Percentiles rank a stretch among this genome's conserved stretches.
These are phyloP conservation scores for Neodontobutis hainanensis DNA, from an alignment of 2,113 vertebrate species.

Conservation along the genomic window DNA sequence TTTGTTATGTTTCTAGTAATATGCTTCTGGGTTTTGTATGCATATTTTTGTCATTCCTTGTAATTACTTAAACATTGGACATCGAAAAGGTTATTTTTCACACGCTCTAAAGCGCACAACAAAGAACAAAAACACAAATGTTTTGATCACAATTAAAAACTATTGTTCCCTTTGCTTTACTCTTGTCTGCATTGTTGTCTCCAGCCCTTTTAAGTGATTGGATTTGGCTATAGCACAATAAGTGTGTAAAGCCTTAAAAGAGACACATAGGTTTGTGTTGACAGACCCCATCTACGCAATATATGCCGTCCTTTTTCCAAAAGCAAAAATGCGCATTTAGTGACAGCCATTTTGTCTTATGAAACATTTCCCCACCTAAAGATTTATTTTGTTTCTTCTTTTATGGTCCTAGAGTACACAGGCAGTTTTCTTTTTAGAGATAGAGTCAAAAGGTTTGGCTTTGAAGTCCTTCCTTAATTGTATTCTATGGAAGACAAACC, in stretches of 20 bases:
- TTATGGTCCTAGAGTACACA: too few species aligned
- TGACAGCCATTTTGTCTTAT: conserved; percentile 48
- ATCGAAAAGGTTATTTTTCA: conserved; percentile 1
- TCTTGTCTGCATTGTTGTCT: conserved; percentile 59
- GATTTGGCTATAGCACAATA: neutral
- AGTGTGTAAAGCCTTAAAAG: too few species aligned
- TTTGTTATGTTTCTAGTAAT: conserved; percentile 31
- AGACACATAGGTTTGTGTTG: conserved; percentile 13
- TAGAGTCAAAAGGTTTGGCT: too few species aligned
- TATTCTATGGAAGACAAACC: too few species aligned
- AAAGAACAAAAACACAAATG: neutral
- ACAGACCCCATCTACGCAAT: conserved; percentile 24
- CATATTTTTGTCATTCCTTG: conserved; percentile 21
- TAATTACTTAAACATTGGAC: conserved; percentile 17
- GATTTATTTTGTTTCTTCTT: conserved; percentile 18
- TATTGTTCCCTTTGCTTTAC: conserved; percentile 13
- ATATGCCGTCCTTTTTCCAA: conserved; percentile 53
- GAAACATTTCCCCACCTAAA: too few species aligned
- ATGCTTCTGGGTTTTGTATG: conserved; percentile 24
- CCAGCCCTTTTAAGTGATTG: neutral
- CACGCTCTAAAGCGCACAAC: neutral
- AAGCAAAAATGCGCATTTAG: conserved; percentile 42
- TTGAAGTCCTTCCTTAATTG: too few species aligned
- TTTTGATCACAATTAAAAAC: neutral
- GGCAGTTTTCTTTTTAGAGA: too few species aligned